These are phyloP conservation scores for Erebia aethiops DNA, from an alignment of 2,888 invertebrate genomes.

Conservation along the genomic window DNA sequence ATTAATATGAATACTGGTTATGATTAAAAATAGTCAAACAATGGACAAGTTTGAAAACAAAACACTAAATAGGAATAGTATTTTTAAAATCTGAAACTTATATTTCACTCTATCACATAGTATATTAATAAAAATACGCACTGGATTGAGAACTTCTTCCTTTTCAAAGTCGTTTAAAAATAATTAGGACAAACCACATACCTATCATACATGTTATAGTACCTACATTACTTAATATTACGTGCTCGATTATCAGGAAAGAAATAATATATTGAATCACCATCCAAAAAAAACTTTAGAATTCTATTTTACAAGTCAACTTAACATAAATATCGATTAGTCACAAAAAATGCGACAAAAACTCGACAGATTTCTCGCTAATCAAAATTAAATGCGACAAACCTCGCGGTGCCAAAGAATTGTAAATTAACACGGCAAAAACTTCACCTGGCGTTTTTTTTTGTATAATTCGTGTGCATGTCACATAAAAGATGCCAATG, in stretches of 20 bases:
- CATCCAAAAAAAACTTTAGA: slow-evolving; percentile 6
- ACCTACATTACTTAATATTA: neutral
- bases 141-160: no score
- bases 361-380: slow-evolving; percentile 42
- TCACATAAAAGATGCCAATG: slow-evolving; percentile 55
- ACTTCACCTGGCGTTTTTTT: slow-evolving; percentile 65
- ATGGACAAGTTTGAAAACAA: no score
- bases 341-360: slow-evolving; percentile 30
- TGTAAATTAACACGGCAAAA: slow-evolving; percentile 53
- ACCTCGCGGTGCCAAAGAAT: slow-evolving; percentile 44
- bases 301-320: slow-evolving; percentile 24
- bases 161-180: neutral
- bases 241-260: neutral
- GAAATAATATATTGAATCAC: slow-evolving; percentile 1
- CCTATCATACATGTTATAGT: no score
- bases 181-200: neutral
- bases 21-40: no score
- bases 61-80: no score
- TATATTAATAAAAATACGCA: no score
- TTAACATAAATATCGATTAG: slow-evolving; percentile 34
- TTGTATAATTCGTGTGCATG: slow-evolving; percentile 24
- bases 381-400: slow-evolving; percentile 48
- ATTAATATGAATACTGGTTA: no score
- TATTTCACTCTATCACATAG: no score
- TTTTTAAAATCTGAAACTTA: no score